Evolutionary conservation across 2,888 invertebrate species (phyloP).

Genomic region (Pycnomerus fuliginosus): DNA sequence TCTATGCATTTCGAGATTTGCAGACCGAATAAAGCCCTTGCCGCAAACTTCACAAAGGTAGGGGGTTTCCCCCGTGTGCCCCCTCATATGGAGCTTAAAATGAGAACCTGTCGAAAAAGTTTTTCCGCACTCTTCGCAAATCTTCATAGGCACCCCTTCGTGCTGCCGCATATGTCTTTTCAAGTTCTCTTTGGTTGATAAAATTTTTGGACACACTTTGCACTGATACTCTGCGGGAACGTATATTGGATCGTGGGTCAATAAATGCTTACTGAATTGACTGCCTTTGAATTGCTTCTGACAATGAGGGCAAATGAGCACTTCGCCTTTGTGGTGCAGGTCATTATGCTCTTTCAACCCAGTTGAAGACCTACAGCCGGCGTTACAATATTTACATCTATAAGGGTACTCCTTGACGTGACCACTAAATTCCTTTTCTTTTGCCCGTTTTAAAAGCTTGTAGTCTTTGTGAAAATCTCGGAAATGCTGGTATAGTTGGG

Average conservation of each 20-base stretch:
- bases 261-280: neutral
- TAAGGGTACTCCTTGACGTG: neutral
- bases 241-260: neutral
- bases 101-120: neutral
- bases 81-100: constrained; percentile 13
- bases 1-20: constrained; percentile 10
- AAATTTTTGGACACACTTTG: neutral
- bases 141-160: neutral
- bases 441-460: too few species aligned
- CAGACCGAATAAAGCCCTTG: constrained; percentile 25
- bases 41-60: constrained; percentile 32
- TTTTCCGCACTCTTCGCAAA: too few species aligned
- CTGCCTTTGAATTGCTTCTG: too few species aligned
- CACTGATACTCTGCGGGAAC: neutral
- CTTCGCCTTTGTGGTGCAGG: neutral
- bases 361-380: neutral
- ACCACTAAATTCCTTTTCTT: too few species aligned
- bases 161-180: constrained; percentile 1
- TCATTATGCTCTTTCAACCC: neutral
- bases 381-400: neutral
- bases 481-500: too few species aligned
- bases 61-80: constrained; percentile 12
- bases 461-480: too few species aligned
- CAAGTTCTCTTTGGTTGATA: neutral
- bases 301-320: too few species aligned